phyloP scores from a whole-genome alignment of 23 tunicate species.

The Halocynthia roretzi region DNA sequence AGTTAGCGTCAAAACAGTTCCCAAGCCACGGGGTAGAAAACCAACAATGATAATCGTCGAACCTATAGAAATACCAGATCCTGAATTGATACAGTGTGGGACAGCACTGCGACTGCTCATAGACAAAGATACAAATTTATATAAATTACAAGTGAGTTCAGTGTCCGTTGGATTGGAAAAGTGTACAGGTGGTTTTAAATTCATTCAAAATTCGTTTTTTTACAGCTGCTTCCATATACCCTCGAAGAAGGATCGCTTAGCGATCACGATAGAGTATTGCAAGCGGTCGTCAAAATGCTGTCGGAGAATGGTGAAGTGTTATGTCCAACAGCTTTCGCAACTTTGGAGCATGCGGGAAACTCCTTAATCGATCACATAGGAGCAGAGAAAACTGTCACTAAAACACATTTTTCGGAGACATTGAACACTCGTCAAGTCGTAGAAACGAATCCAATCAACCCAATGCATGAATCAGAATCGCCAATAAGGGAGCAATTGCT shows the following conservation, averaged over 20 bases:
- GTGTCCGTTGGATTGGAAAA: not conserved
- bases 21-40: slow-evolving; percentile 14
- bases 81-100: slow-evolving; percentile 44
- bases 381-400: too few species aligned
- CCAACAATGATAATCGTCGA: slow-evolving; percentile 63
- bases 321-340: slow-evolving; percentile 39
- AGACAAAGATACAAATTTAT: slow-evolving; percentile 66
- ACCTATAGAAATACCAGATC: slow-evolving; percentile 52
- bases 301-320: slow-evolving; percentile 61
- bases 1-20: slow-evolving; percentile 55
- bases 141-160: slow-evolving; percentile 50
- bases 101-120: slow-evolving; percentile 55
- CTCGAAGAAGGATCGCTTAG: slow-evolving; percentile 74
- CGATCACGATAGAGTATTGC: slow-evolving; percentile 47
- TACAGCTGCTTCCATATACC: slow-evolving; percentile 68
- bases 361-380: not conserved
- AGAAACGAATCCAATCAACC: not conserved
- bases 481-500: slow-evolving; percentile 14
- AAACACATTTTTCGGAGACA: too few species aligned
- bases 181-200: not conserved
- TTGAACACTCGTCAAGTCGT: too few species aligned
- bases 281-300: slow-evolving; percentile 59
- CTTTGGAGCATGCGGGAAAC: slow-evolving; percentile 23
- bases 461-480: slow-evolving; percentile 6
- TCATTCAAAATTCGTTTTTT: not conserved